These are phyloP conservation scores for Pseudonaja textilis DNA, from an alignment of 2,113 vertebrate genomes.

Conservation along the genomic window DNA sequence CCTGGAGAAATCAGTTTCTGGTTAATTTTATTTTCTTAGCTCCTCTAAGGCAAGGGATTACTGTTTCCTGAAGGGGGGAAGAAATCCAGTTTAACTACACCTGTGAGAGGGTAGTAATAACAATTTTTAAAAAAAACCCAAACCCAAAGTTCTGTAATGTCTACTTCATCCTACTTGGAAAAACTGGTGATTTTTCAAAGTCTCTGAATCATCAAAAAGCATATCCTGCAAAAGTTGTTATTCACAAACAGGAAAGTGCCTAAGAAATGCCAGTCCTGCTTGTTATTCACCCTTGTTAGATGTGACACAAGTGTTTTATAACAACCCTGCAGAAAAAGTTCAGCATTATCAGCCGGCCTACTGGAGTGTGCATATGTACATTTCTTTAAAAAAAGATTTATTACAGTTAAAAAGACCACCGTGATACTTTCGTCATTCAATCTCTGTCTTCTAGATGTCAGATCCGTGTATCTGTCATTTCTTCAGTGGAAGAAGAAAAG, in stretches of 20 bases:
- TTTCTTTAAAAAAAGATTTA: neutral
- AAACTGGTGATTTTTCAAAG: neutral
- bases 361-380: neutral
- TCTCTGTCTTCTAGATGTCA: neutral
- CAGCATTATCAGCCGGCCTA: neutral
- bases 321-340: neutral
- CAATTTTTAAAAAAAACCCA: neutral
- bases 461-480: too few relatives aligned
- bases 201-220: neutral
- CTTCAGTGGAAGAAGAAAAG: too few relatives aligned
- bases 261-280: neutral
- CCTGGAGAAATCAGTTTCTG: neutral
- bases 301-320: neutral
- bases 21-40: neutral
- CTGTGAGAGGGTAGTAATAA: neutral
- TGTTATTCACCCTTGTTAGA: neutral
- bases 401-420: neutral
- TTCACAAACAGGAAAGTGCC: neutral
- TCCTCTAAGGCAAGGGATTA: neutral
- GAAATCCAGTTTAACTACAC: neutral
- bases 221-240: neutral
- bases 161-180: neutral
- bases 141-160: neutral
- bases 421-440: neutral
- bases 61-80: neutral